These are phyloP conservation scores for Prionace glauca DNA, from an alignment of 2,797 vertebrate species.

Conservation along the genomic window DNA sequence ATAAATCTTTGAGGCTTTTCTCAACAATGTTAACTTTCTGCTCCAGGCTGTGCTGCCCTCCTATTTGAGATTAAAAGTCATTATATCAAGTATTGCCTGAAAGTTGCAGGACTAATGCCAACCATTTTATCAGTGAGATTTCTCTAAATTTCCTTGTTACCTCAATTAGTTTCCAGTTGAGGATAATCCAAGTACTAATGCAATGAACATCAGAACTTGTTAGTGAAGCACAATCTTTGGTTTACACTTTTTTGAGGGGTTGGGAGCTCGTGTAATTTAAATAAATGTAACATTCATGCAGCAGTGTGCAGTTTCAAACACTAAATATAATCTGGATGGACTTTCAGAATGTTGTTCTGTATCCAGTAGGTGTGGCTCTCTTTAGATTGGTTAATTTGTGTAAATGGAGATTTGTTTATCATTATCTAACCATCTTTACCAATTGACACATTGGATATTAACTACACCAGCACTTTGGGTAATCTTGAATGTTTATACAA, in stretches of 20 bases:
- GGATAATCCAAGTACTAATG: background rate
- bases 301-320: too few species aligned
- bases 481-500: background rate
- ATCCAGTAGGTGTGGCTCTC: background rate
- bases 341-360: background rate
- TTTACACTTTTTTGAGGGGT: background rate
- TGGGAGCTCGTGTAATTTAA: background rate
- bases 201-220: background rate
- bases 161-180: background rate
- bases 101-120: background rate
- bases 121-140: background rate
- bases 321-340: background rate
- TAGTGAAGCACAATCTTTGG: background rate
- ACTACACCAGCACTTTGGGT: background rate
- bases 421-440: background rate
- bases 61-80: background rate
- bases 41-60: background rate
- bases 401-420: background rate
- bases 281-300: background rate
- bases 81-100: background rate
- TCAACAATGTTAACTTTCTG: background rate
- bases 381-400: background rate
- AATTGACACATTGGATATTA: background rate
- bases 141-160: background rate
- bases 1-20: background rate